These are phyloP conservation scores for Sphenopsis melanotis DNA, from an alignment of 2,797 vertebrate genomes.

Conservation along the genomic window DNA sequence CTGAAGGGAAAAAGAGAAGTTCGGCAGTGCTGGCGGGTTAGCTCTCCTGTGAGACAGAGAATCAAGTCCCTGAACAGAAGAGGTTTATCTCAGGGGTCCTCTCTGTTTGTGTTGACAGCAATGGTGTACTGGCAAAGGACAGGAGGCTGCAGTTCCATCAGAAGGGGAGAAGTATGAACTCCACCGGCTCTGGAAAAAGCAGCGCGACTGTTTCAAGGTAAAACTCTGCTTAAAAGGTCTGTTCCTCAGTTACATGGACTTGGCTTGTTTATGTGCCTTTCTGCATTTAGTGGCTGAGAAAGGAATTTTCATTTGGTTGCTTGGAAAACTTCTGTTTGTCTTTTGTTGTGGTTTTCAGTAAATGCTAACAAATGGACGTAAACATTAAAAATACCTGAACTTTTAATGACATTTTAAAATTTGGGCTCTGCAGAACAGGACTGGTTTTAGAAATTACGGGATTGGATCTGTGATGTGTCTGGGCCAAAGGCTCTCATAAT, in stretches of 20 bases:
- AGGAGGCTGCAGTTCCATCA: slow-evolving; percentile 90
- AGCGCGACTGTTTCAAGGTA: slow-evolving; percentile 93
- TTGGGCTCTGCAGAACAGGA: background rate
- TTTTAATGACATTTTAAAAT: background rate
- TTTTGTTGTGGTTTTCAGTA: slow-evolving; percentile 8
- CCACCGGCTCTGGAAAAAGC: slow-evolving; percentile 95
- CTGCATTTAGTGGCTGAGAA: background rate
- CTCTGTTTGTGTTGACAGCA: slow-evolving; percentile 67
- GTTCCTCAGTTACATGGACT: background rate
- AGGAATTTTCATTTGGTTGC: background rate
- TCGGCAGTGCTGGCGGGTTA: background rate
- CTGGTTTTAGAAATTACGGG: background rate
- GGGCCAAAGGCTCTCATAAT: background rate
- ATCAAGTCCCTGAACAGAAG: background rate
- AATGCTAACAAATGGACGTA: background rate
- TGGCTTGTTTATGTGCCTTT: background rate
- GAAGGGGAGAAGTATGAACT: slow-evolving; percentile 95
- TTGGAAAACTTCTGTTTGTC: background rate
- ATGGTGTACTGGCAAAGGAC: slow-evolving; percentile 84
- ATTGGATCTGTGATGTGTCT: background rate
- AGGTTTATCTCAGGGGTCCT: background rate
- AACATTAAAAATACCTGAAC: background rate
- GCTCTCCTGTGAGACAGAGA: background rate
- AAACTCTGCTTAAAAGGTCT: background rate
- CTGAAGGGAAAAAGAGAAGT: background rate